Evolutionary conservation across 2,797 vertebrate species (phyloP).

Genomic region (Onychomys arenicola): DNA sequence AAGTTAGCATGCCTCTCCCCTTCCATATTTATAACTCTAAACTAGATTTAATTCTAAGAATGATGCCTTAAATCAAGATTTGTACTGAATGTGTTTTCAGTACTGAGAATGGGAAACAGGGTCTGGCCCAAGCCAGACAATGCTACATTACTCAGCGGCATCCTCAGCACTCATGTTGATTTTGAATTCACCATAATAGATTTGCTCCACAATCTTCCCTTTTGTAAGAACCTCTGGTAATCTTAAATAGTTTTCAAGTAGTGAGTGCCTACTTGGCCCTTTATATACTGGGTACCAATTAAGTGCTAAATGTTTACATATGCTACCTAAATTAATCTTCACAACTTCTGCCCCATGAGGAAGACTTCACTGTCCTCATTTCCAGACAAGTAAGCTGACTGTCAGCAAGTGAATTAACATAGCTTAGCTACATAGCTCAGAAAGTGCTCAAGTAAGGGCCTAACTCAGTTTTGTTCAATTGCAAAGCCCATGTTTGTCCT

Average conservation of each 20-base stretch:
- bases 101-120: not conserved
- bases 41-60: conserved; percentile 62
- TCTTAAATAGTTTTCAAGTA: conserved; percentile 24
- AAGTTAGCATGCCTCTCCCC: not conserved
- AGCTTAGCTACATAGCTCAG: not conserved
- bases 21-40: conserved; percentile 34
- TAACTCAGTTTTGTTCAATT: not conserved
- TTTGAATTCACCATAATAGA: conserved; percentile 7
- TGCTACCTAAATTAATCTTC: conserved; percentile 50
- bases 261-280: not conserved
- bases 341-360: not conserved
- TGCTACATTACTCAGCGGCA: not conserved
- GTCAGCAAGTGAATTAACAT: conserved; percentile 8
- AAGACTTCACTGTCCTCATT: conserved; percentile 50
- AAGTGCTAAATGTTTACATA: conserved; percentile 37
- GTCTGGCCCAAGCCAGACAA: not conserved
- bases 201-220: conserved; percentile 23
- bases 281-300: conserved; percentile 26
- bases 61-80: conserved; percentile 46
- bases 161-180: not conserved
- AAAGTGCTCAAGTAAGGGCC: conserved; percentile 14
- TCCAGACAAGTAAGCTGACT: conserved; percentile 24
- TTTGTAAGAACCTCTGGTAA: not conserved
- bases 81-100: not conserved
- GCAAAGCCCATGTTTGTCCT: not conserved